phyloP scores from a whole-genome alignment of 2,888 invertebrate genomes.

The Penaeus monodon region DNA sequence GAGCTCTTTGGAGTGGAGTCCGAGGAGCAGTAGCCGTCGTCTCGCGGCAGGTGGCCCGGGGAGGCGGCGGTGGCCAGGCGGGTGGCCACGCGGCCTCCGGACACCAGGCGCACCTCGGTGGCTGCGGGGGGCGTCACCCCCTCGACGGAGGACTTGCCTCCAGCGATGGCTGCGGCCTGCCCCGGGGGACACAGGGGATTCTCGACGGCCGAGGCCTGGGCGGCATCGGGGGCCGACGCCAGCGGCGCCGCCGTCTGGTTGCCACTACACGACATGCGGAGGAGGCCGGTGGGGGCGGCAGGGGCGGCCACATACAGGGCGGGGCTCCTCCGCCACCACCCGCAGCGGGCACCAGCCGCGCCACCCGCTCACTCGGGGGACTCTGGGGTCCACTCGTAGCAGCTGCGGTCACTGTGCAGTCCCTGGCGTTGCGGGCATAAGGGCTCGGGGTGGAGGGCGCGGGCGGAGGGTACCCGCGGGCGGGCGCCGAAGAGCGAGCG shows the following conservation, averaged over 20 bases:
- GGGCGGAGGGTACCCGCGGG: conserved; percentile 33
- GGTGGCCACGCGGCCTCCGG: conserved; percentile 56
- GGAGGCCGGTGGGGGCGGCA: conserved; percentile 24
- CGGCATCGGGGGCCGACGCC: conserved; percentile 31
- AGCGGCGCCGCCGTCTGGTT: conserved; percentile 25
- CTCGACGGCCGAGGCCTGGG: conserved; percentile 26
- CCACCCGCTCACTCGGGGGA: conserved; percentile 7
- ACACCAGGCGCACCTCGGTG: conserved; percentile 59
- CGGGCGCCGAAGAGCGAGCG: conserved; percentile 36
- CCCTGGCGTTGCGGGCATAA: conserved; percentile 2
- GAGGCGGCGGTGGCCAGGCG: conserved; percentile 44
- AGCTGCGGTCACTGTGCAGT: conserved; percentile 1
- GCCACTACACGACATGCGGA: conserved; percentile 38
- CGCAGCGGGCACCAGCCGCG: background rate
- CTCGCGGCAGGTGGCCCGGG: conserved; percentile 36
- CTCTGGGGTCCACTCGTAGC: background rate
- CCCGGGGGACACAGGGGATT: conserved; percentile 7
- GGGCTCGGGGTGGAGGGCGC: conserved; percentile 21
- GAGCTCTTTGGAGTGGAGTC: conserved; percentile 63
- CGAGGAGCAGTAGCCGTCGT: conserved; percentile 63
- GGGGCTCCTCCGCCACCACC: background rate
- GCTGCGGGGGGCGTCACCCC: conserved; percentile 48
- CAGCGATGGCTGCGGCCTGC: conserved; percentile 13
- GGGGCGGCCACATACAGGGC: conserved; percentile 46
- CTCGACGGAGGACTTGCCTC: conserved; percentile 6